Percentiles rank a stretch among this genome's conserved stretches.
These are phyloP conservation scores for Acleris cristana DNA, from an alignment of 2,888 invertebrate genomes.

Conservation along the genomic window DNA sequence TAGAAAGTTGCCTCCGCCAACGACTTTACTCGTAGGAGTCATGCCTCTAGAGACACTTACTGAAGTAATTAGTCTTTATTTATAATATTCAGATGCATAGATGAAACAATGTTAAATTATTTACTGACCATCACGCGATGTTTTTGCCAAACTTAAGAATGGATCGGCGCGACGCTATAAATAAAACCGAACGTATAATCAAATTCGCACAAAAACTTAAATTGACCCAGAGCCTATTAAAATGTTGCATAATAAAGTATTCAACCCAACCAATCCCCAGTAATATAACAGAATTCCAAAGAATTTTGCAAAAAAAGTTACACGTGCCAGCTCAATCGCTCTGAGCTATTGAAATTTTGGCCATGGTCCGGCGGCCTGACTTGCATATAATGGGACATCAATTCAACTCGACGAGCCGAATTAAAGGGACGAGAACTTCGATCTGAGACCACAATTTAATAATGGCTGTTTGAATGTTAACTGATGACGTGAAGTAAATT, in stretches of 20 bases:
- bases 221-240: conserved; percentile 42
- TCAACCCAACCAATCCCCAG: conserved; percentile 67
- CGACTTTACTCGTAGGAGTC: conserved; percentile 51
- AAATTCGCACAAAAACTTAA: conserved; percentile 27
- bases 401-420: conserved; percentile 61
- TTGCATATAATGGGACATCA: conserved; percentile 75
- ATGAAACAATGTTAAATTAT: conserved; percentile 16
- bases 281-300: conserved; percentile 71
- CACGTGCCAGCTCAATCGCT: conserved; percentile 78
- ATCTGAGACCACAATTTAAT: conserved; percentile 30
- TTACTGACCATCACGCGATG: conserved; percentile 50
- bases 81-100: conserved; percentile 1
- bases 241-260: conserved; percentile 79
- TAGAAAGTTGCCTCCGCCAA: conserved; percentile 77
- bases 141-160: conserved; percentile 49
- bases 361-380: conserved; percentile 64
- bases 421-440: conserved; percentile 52
- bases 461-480: conserved; percentile 24
- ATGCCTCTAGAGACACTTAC: conserved; percentile 41
- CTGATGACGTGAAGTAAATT: conserved; percentile 22
- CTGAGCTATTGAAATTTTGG: conserved; percentile 79
- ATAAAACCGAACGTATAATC: conserved; percentile 48
- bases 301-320: conserved; percentile 80
- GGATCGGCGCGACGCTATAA: conserved; percentile 46
- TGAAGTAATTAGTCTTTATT: background rate